Evolutionary conservation across 2,797 vertebrate species (phyloP).

Genomic region (Alauda arvensis): DNA sequence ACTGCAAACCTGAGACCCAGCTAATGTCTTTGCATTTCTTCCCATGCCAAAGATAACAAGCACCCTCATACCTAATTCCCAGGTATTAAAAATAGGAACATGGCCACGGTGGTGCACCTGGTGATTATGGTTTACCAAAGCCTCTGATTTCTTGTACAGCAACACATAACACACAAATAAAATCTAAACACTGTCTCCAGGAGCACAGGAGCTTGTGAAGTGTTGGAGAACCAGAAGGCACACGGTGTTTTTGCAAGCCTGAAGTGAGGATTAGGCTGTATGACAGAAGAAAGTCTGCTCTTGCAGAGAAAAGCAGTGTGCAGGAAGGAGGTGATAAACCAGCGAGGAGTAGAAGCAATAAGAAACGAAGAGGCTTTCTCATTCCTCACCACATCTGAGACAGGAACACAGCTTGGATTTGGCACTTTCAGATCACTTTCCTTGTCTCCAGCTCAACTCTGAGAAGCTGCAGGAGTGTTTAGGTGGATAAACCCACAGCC

Average conservation of each 20-base stretch:
- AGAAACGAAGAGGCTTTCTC: not conserved
- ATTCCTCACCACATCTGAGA: not conserved
- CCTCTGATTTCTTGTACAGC: not conserved
- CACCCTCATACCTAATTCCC: not conserved
- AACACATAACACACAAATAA: not conserved
- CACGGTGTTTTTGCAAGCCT: not conserved
- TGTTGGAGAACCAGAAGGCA: not conserved
- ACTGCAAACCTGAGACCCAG: not conserved
- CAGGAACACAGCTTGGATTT: not conserved
- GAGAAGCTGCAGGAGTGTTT: not conserved
- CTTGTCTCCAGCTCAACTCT: not conserved
- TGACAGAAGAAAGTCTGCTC: not conserved
- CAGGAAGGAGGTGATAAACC: not conserved
- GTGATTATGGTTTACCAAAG: not conserved
- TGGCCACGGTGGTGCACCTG: not conserved
- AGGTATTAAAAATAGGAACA: constrained; percentile 3
- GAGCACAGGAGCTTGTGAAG: fast-evolving
- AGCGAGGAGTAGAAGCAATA: not conserved
- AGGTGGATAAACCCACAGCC: not conserved
- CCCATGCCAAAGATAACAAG: not conserved
- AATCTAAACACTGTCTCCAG: not conserved
- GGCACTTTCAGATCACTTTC: not conserved
- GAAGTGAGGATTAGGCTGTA: not conserved
- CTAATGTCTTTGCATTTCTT: not conserved
- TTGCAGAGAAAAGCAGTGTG: not conserved